Percentiles rank a stretch among this genome's conserved stretches.
Conservation (phyloP, 2,797 vertebrate species). For the Onychomys arenicola region DNA sequence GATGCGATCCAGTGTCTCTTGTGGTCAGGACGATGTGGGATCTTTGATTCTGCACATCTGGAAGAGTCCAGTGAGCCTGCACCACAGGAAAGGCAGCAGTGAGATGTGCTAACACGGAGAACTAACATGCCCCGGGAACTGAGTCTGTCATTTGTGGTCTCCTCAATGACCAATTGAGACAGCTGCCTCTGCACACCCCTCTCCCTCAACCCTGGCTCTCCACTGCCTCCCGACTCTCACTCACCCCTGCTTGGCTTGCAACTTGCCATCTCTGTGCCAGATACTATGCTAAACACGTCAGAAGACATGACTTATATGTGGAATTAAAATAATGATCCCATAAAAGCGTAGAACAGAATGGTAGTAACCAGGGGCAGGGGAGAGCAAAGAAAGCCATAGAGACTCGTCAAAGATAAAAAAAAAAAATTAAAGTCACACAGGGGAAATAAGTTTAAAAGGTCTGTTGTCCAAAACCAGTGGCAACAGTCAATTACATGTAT, state of each 20-base stretch:
- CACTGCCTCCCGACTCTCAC: too few species aligned
- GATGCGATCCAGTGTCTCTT: neutral
- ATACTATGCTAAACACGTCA: neutral
- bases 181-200: neutral
- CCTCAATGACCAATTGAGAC: neutral
- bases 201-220: neutral
- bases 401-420: neutral
- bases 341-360: neutral
- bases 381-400: neutral
- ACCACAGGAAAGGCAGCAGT: neutral
- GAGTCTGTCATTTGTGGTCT: neutral
- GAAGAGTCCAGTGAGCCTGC: neutral
- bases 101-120: neutral
- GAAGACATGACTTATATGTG: neutral
- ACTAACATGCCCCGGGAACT: neutral
- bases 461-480: neutral
- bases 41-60: neutral
- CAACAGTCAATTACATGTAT: neutral
- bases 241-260: neutral
- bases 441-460: neutral
- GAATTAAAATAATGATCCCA: neutral
- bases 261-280: neutral
- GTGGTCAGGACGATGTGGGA: neutral
- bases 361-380: neutral
- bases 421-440: neutral